Conservation (phyloP, 1,140 invertebrate genomes). For the Drosophila trapezifrons region DNA sequence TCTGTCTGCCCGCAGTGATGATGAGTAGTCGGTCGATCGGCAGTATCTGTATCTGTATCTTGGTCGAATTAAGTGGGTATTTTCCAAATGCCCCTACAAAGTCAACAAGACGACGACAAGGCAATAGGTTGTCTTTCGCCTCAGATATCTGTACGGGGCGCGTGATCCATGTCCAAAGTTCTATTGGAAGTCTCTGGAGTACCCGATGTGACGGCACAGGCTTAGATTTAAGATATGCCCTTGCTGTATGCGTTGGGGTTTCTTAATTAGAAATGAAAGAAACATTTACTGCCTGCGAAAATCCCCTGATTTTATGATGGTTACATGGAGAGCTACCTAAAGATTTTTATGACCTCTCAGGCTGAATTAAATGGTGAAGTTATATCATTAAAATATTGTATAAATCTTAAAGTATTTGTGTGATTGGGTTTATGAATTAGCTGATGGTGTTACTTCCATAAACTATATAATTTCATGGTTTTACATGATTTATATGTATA, state of each 20-base stretch:
- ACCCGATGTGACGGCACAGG: slow-evolving; percentile 45
- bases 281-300: slow-evolving; percentile 2
- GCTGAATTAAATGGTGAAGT: neutral
- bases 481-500: no score
- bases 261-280: slow-evolving; percentile 48
- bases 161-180: slow-evolving; percentile 38
- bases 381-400: slow-evolving; percentile 8
- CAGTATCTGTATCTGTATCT: slow-evolving; percentile 38
- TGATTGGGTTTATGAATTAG: neutral
- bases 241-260: slow-evolving; percentile 33
- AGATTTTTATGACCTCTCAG: neutral
- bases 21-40: slow-evolving; percentile 11
- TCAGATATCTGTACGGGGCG: slow-evolving; percentile 31
- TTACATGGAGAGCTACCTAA: slow-evolving; percentile 6
- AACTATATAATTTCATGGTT: neutral
- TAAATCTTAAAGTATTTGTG: neutral
- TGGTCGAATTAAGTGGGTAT: slow-evolving; percentile 39
- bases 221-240: slow-evolving; percentile 25
- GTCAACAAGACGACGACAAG: slow-evolving; percentile 30
- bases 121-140: slow-evolving; percentile 33
- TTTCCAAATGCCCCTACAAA: slow-evolving; percentile 42
- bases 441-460: neutral
- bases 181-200: slow-evolving; percentile 17
- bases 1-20: slow-evolving; percentile 23
- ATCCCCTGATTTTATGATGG: slow-evolving; percentile 8